Base-by-base conservation (phyloP, 2,113 vertebrate species). In the Riparia riparia region DNA sequence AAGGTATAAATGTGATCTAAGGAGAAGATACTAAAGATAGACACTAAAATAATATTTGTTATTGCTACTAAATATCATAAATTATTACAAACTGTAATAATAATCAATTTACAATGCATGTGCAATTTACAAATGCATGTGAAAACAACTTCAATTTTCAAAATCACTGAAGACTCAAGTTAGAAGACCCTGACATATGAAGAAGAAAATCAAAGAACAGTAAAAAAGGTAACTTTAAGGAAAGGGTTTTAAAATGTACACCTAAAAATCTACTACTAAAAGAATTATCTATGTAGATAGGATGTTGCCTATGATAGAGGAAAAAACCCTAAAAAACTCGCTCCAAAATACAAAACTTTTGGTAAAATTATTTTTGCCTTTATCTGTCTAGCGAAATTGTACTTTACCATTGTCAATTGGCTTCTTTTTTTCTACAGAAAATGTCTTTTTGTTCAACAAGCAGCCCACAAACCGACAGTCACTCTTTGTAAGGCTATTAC, bases 391-490 rank as follows among this genome's bases (percentile, higher is more conserved):
- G 41, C 56, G 11, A 82, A 57, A 16, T 19, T 49, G 25, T 45
- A 28, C 6, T 64, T 80, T 45, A 50, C 12, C 57, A 42, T 9
- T 68, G 66, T 53, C 53, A 79, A 26, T 6, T 16, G 42, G 20
- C 10, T 85, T 65, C 29, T 70, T 84, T 72, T 72, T 44, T 85
- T 37, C 66, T 80, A 47, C 16, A 90, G 74, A 86, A 93, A 93
- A 83, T 16, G 32, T 25, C 79, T 82, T 82, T 78, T 88, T 93
- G 87, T 86, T 94, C 88, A 73, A 24, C 17, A 92, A 86, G 26
- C 82, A 85, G 49, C n/a, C 73, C 28, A 24, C 45, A 73, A 72
- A 12, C 15, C 57, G 14, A 84, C 31, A 90, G 66, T 45, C n/a
- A 65, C 7, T 81, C 90, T 95, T 88, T 94, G 85, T 88, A 82